Evolutionary conservation across 2,888 invertebrate species (phyloP).

Genomic region (Lepidonotus clava): DNA sequence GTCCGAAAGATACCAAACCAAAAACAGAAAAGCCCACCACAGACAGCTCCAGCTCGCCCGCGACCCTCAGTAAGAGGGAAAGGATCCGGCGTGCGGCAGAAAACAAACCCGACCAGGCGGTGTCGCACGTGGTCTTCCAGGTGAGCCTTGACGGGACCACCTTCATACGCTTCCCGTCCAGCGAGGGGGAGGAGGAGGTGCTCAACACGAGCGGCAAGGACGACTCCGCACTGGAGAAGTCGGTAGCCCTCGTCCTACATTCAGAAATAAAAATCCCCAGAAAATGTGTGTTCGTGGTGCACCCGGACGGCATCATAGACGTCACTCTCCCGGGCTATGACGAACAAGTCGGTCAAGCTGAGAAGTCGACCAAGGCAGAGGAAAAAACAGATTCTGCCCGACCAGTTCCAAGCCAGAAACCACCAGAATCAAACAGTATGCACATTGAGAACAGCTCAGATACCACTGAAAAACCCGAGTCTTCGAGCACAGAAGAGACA

Average conservation of each 20-base stretch:
- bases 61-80: not conserved
- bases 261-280: not conserved
- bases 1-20: not conserved
- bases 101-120: not conserved
- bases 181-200: not conserved
- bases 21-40: not conserved
- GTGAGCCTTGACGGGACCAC: not conserved
- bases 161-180: not conserved
- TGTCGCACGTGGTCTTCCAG: not conserved
- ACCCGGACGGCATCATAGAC: not conserved
- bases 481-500: no score
- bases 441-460: no score
- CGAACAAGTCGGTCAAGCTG: no score
- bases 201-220: not conserved
- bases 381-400: no score
- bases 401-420: no score
- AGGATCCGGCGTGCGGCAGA: no score
- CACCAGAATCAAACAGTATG: no score
- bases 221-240: not conserved
- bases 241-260: not conserved
- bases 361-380: no score
- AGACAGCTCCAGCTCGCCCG: not conserved
- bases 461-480: no score
- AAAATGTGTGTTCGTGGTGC: not conserved
- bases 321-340: no score